Conservation (phyloP, 2,888 invertebrate species). For the Drosophila cognata region DNA sequence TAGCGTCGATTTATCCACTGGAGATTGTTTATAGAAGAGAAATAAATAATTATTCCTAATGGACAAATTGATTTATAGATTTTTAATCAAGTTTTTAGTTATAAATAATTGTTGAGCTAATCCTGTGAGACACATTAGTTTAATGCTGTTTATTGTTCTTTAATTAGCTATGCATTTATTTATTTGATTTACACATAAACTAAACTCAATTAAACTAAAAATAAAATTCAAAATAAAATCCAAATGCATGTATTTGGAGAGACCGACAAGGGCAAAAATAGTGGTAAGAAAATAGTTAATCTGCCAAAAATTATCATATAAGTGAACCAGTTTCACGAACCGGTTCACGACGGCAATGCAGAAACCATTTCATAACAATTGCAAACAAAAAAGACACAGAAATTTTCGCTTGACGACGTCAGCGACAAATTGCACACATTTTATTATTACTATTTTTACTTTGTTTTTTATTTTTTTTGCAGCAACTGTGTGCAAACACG, state of each 20-base stretch:
- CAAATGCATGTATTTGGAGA: too few relatives aligned
- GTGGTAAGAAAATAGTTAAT: not conserved
- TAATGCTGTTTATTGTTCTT: too few relatives aligned
- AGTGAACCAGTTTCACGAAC: not conserved
- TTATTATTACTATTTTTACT: constrained; percentile 1
- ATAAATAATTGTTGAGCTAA: not conserved
- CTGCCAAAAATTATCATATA: not conserved
- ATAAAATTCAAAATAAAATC: too few relatives aligned
- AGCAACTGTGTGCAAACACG: constrained; percentile 82
- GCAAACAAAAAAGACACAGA: constrained; percentile 20
- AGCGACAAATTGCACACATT: constrained; percentile 62
- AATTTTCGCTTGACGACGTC: constrained; percentile 66
- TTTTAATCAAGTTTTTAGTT: constrained; percentile 24
- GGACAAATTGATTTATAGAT: not conserved
- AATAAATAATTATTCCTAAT: not conserved
- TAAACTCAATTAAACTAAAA: too few relatives aligned
- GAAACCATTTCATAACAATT: constrained; percentile 2
- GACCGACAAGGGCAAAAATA: too few relatives aligned
- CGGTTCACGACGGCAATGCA: not conserved
- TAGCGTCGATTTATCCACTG: constrained; percentile 63
- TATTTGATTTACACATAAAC: not conserved
- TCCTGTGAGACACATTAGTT: not conserved
- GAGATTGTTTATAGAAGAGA: constrained; percentile 9
- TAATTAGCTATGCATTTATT: too few relatives aligned
- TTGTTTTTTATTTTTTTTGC: not conserved